These are phyloP conservation scores for Cryptosula pallasiana DNA, from an alignment of 2,888 invertebrate genomes.

Conservation along the genomic window DNA sequence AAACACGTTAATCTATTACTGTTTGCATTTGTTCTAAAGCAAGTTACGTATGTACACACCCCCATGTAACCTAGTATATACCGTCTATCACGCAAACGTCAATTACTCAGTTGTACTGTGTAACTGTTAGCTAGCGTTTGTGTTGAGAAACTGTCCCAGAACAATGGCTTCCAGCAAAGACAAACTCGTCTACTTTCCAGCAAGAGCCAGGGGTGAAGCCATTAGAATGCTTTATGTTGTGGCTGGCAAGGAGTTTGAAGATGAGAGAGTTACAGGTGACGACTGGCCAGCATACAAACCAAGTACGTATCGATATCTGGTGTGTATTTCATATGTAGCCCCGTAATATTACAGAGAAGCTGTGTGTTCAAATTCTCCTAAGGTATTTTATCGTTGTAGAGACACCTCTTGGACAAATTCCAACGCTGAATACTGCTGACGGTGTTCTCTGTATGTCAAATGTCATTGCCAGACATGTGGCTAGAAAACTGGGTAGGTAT, in stretches of 20 bases:
- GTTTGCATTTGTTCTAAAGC: no score
- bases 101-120: no score
- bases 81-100: no score
- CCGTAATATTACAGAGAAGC: no score
- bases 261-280: not conserved
- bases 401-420: not conserved
- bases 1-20: no score
- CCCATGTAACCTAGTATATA: no score
- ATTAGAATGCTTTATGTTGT: constrained; percentile 15
- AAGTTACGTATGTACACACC: no score
- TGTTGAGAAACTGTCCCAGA: no score
- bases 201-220: constrained; percentile 18
- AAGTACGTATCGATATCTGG: not conserved
- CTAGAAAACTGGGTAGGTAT: constrained; percentile 1
- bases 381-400: no score
- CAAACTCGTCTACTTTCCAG: not conserved
- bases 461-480: constrained; percentile 12
- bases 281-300: not conserved
- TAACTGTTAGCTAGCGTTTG: no score
- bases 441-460: not conserved
- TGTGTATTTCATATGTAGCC: not conserved
- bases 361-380: no score
- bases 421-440: not conserved
- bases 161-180: not conserved
- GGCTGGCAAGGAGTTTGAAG: constrained; percentile 11